These are phyloP conservation scores for Daphoenositta chrysoptera DNA, from an alignment of 2,113 vertebrate species.

Conservation along the genomic window DNA sequence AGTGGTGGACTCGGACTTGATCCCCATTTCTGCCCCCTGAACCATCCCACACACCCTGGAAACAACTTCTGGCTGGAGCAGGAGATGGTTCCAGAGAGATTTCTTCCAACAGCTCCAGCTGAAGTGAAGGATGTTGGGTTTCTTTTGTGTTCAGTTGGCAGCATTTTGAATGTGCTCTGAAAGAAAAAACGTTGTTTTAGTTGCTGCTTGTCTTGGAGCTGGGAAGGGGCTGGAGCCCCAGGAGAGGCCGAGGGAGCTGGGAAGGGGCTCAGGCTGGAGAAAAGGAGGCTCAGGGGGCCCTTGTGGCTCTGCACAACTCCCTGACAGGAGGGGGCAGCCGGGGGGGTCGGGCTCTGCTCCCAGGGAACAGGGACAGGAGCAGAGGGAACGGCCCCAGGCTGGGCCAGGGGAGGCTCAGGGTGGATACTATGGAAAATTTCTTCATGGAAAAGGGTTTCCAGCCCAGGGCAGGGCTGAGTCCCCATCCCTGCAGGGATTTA, in stretches of 20 bases:
- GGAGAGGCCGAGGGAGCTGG: not conserved
- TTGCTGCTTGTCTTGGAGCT: not conserved
- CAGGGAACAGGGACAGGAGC: not conserved
- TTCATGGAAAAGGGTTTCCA: not conserved
- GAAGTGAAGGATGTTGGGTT: not conserved
- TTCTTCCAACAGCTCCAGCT: not conserved
- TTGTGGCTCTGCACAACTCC: not conserved
- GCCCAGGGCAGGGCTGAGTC: not conserved
- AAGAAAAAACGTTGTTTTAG: not conserved
- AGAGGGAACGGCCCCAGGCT: not conserved
- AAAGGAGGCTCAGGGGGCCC: not conserved
- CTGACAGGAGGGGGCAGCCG: not conserved
- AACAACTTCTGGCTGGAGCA: not conserved
- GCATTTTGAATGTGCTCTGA: not conserved
- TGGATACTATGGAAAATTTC: not conserved
- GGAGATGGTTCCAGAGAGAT: not conserved
- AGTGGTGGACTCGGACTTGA: not conserved
- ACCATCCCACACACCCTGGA: fast-evolving
- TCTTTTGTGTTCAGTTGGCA: not conserved
- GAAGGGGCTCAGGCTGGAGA: not conserved
- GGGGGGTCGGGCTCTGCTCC: not conserved
- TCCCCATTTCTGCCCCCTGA: not conserved
- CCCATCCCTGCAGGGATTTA: not conserved
- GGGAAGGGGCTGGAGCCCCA: not conserved
- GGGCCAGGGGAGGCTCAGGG: not conserved